Conservation (phyloP, 2,888 invertebrate genomes). For the Cheilosia scutellata region DNA sequence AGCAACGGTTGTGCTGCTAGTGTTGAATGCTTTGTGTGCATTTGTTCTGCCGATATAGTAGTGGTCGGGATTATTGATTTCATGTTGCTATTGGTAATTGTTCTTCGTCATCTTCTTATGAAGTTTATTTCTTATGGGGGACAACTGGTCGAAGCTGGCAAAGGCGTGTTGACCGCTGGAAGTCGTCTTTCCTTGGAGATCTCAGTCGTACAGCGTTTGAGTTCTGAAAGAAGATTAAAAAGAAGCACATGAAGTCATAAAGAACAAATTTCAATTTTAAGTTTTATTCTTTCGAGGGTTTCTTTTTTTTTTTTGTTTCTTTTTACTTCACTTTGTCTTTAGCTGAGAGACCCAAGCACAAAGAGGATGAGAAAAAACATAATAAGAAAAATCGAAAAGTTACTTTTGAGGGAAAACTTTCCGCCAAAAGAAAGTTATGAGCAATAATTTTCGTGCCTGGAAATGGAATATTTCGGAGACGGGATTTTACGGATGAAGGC, state of each 20-base stretch:
- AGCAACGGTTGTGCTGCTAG: conserved; percentile 22
- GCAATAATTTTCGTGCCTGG: conserved; percentile 53
- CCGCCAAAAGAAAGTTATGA: conserved; percentile 60
- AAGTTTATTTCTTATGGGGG: conserved; percentile 5
- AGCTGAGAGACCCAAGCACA: neutral
- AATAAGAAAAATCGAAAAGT: conserved; percentile 63
- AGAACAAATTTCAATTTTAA: conserved; percentile 65
- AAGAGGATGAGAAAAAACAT: conserved; percentile 38
- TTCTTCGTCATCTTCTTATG: conserved; percentile 6
- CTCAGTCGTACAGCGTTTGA: conserved; percentile 11
- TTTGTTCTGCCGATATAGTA: conserved; percentile 46
- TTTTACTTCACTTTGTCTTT: conserved; percentile 4
- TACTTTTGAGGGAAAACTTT: conserved; percentile 65
- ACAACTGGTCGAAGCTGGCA: neutral
- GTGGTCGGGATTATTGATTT: conserved; percentile 53
- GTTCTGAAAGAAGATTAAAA: conserved; percentile 65
- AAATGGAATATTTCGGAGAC: conserved; percentile 20
- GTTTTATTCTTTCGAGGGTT: conserved; percentile 48
- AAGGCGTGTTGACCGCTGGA: conserved; percentile 15
- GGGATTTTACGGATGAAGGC: conserved; percentile 23
- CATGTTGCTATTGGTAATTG: conserved; percentile 48
- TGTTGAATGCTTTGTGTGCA: conserved; percentile 24
- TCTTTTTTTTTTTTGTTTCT: conserved; percentile 17
- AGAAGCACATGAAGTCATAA: conserved; percentile 69
- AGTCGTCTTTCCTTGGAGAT: conserved; percentile 5